Base-by-base conservation (phyloP, 1,140 invertebrate species). In the Drosophila tani region DNA sequence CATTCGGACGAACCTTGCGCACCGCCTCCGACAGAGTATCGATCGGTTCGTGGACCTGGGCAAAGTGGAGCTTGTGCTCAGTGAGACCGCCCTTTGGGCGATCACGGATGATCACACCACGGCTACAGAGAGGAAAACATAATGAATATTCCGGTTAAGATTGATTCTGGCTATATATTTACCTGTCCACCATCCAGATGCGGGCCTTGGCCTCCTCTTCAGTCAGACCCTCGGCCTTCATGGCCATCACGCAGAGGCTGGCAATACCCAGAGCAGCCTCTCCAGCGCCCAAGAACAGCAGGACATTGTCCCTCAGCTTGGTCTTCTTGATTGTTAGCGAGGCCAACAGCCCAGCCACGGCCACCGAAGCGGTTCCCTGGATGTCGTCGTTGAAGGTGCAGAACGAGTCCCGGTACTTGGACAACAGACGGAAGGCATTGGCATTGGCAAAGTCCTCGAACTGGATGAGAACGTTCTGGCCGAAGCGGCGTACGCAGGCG, bases 331-430 rank as follows among this genome's bases (percentile, higher is more conserved):
- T 93, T 53, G 96, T 94, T 4, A 98, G 93, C 24, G 97, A 96
- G 21, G 98, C 97, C 43, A 99, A 92, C 24, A 99, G 92, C 3
- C 98, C 98, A 40, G 97, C 97, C 3, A 99, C 96, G 12, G 98
- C 98, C 15, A 99, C 98, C 11, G 97, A 95, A 5, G 96, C 96
- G 5, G 98, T 99, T 43, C 98, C 98, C 93, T 99, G 98, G 91
- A 99, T 99, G 90, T 99, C 98, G 92, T 99, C 98, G 93, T 99
- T 99, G 93, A 99, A 99, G 12, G 97, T 99, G 92, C 98, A 99
- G 90, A 98, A 99, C 19, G 93, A 83, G 58, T 97, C 93, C 27
- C 97, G 95, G 93, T 99, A 99, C 92, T 97, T 98, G 75, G 95
- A 95, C 56, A 99, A 94, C 56, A 99, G 93, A 19, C 97, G 94